These are phyloP conservation scores for Palloptera scutellata DNA, from an alignment of 2,888 invertebrate genomes.

Conservation along the genomic window DNA sequence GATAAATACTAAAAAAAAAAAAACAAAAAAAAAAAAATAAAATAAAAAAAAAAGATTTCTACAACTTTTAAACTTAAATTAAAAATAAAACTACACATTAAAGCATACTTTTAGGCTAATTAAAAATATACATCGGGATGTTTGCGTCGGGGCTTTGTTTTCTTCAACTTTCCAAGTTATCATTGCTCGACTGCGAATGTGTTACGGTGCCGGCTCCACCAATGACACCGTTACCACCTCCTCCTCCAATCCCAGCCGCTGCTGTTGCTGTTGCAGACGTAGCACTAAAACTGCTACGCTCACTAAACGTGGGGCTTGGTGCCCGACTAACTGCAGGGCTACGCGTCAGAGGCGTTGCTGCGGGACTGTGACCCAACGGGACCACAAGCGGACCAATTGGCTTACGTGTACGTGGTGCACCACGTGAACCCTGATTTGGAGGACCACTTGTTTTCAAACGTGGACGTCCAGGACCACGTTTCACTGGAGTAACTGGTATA, in stretches of 20 bases:
- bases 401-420: conserved; percentile 68
- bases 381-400: conserved; percentile 65
- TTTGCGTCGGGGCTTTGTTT: no score
- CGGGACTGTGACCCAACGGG: conserved; percentile 60
- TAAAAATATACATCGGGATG: no score
- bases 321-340: conserved; percentile 63
- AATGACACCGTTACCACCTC: no score
- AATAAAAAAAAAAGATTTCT: no score
- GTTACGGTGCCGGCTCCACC: conserved; percentile 8
- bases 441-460: conserved; percentile 73
- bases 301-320: conserved; percentile 55
- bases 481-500: conserved; percentile 56
- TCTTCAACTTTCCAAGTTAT: conserved; percentile 23
- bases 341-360: conserved; percentile 56
- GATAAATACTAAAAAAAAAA: no score
- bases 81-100: no score
- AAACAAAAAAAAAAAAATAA: no score
- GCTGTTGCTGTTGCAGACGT: conserved; percentile 22
- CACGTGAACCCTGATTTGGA: conserved; percentile 71
- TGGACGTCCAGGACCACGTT: conserved; percentile 75
- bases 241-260: conserved; percentile 8
- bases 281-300: conserved; percentile 39
- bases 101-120: no score
- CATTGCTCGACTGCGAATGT: conserved; percentile 32
- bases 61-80: no score